Conservation (phyloP, 2,113 vertebrate species). For the Myrmecobius fasciatus region DNA sequence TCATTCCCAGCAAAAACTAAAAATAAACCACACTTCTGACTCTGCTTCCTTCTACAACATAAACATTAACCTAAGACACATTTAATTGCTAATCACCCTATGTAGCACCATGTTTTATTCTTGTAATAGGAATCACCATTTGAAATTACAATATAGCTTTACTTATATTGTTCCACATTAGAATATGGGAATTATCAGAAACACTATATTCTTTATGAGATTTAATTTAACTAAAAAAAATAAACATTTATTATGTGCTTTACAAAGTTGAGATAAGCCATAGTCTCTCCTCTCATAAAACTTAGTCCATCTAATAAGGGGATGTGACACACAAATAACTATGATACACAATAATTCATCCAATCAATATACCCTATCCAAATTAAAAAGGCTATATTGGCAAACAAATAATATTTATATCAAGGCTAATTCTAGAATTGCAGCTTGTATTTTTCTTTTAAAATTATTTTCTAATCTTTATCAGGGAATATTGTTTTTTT, state of each 20-base stretch:
- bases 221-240: background rate
- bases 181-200: background rate
- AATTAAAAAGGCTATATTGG: background rate
- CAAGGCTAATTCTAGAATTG: background rate
- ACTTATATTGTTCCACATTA: slow-evolving; percentile 29
- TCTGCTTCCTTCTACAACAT: slow-evolving; percentile 9
- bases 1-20: slow-evolving; percentile 46
- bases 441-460: background rate
- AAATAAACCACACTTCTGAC: slow-evolving; percentile 22
- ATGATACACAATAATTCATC: background rate
- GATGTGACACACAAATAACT: background rate
- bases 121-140: slow-evolving; percentile 56
- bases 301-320: background rate
- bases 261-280: background rate
- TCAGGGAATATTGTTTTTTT: background rate
- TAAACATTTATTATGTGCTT: background rate
- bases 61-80: slow-evolving; percentile 9
- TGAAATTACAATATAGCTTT: slow-evolving; percentile 11
- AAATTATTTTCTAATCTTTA: background rate
- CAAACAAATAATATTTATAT: background rate
- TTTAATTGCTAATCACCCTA: background rate
- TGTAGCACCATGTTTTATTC: background rate
- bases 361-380: background rate
- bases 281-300: background rate
- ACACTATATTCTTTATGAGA: background rate